Conservation (phyloP, 2,888 invertebrate genomes). For the Rhingia rostrata region DNA sequence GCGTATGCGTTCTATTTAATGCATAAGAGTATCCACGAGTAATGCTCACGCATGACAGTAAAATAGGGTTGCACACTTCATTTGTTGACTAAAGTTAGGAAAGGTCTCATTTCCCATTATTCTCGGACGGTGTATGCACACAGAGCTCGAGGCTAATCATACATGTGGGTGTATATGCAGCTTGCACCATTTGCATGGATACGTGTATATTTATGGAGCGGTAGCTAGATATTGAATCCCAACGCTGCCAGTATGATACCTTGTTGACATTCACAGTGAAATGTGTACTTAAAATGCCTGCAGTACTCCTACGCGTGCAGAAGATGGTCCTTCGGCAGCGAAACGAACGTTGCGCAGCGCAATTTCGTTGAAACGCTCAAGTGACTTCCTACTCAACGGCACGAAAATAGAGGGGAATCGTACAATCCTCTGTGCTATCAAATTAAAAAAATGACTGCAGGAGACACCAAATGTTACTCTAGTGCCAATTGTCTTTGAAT, state of each 20-base stretch:
- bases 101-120: slow-evolving; percentile 65
- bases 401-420: slow-evolving; percentile 42
- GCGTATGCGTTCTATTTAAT: slow-evolving; percentile 72
- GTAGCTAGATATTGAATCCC: slow-evolving; percentile 43
- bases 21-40: slow-evolving; percentile 48
- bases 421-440: slow-evolving; percentile 55
- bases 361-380: slow-evolving; percentile 72
- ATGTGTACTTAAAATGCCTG: slow-evolving; percentile 71
- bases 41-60: slow-evolving; percentile 73
- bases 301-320: slow-evolving; percentile 74
- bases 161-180: slow-evolving; percentile 28
- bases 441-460: slow-evolving; percentile 73
- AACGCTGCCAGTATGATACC: slow-evolving; percentile 45
- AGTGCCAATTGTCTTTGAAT: slow-evolving; percentile 73
- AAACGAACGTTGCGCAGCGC: slow-evolving; percentile 73
- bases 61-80: slow-evolving; percentile 73
- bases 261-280: slow-evolving; percentile 74
- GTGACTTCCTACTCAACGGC: slow-evolving; percentile 74
- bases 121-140: slow-evolving; percentile 48
- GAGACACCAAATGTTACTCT: slow-evolving; percentile 74
- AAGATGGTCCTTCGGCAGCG: slow-evolving; percentile 74
- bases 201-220: slow-evolving; percentile 24
- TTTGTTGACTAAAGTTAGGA: slow-evolving; percentile 65
- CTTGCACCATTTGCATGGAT: slow-evolving; percentile 51
- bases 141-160: slow-evolving; percentile 62